phyloP scores from a whole-genome alignment of 2,797 vertebrate species.

The Zenarchopterus dispar region DNA sequence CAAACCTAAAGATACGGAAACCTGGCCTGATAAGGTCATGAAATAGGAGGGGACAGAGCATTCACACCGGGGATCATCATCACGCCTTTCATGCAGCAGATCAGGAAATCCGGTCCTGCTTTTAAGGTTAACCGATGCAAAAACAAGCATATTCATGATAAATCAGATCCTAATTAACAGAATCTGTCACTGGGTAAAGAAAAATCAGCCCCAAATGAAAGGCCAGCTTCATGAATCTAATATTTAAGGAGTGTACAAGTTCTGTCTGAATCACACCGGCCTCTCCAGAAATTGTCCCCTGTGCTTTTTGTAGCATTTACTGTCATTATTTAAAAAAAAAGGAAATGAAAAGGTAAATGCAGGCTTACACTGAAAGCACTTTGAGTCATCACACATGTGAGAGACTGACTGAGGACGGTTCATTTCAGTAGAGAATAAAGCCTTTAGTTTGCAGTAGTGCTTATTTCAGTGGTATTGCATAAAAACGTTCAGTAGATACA shows the following conservation, averaged over 20 bases:
- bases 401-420: constrained; percentile 58
- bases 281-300: constrained; percentile 39
- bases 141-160: constrained; percentile 30
- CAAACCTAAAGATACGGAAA: constrained; percentile 52
- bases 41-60: constrained; percentile 48
- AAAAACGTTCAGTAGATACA: constrained; percentile 76
- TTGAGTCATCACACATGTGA: constrained; percentile 58
- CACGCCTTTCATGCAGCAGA: constrained; percentile 50
- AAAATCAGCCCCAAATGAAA: constrained; percentile 47
- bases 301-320: constrained; percentile 52
- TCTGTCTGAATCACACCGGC: constrained; percentile 27
- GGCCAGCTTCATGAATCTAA: constrained; percentile 59
- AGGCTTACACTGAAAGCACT: constrained; percentile 69
- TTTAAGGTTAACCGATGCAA: constrained; percentile 20
- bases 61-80: constrained; percentile 44
- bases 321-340: constrained; percentile 45
- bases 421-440: constrained; percentile 69
- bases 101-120: constrained; percentile 36
- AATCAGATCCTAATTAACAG: constrained; percentile 40
- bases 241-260: constrained; percentile 42
- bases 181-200: constrained; percentile 24
- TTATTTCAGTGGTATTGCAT: constrained; percentile 71
- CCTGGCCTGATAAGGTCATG: constrained; percentile 47
- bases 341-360: constrained; percentile 58
- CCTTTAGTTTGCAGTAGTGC: constrained; percentile 69